Evolutionary conservation across 2,113 vertebrate genomes (phyloP), one percentile per base, ranked within the genome.

Genomic region (Phocoena phocoena): DNA sequence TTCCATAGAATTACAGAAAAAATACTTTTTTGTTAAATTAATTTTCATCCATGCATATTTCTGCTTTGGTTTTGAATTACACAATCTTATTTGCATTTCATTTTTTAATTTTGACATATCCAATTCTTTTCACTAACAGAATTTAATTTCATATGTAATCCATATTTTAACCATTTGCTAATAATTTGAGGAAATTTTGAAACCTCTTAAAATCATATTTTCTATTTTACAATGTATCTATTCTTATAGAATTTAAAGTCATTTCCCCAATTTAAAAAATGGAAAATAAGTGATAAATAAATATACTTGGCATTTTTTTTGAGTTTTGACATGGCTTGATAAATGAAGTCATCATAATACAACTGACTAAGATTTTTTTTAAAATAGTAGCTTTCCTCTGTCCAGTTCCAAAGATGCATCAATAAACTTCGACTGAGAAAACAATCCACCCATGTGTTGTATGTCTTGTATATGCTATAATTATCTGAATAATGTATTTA

Each of bases 401-500:
- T 68, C 44, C 60, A 38, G 8, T 94, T 90, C 12, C 55, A 94
- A 93, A 94, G 55, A 36, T 38, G 3, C 25, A 65, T 47, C 74
- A 71, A 73, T 94, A 38, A 90, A 73, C 47, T 50, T 50, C 0
- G 2, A 74, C 21, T 28, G 36, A 76, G 41, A 79, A 73, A 85
- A 67, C n/a, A 71, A 73, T 26, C 31, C 13, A 31, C 47, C 28
- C 33, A 60, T 50, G 2, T 21, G 47, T 8, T 70, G 4, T 38
- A 81, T 31, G 2, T 80, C 5, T 74, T 67, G 65, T 33, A 47
- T 25, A 84, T 62, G 36, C 63, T 85, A 68, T 53, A 68, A 87
- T 86, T 90, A 74, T 74, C 58, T 68, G 21, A 36, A 33, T 95
- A 67, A 85, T 80, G 38, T 60, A 89, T 67, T 96, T 96, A 89